Evolutionary conservation across 2,797 vertebrate genomes (phyloP), one percentile per base, ranked within the genome.

Genomic region (Danio tinwini): DNA sequence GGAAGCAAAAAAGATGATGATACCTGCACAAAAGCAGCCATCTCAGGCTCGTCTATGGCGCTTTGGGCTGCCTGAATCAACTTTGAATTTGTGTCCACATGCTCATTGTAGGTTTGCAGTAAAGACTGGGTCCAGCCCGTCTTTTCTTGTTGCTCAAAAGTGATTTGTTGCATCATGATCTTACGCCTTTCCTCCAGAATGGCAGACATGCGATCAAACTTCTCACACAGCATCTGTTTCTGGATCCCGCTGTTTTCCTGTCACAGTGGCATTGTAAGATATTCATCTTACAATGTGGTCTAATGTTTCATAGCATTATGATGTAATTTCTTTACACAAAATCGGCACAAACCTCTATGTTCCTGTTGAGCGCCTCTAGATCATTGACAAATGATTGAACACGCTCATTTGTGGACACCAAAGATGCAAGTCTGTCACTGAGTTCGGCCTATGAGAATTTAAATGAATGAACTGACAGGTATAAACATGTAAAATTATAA

Each of bases 11-110:
- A 52, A 49, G n/a, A 16, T 45, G 50, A 44, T 17, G 13, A 16
- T 82, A 94, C 95, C 93, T 95, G 90, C 63, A 95, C 85, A 47
- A 96, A 95, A 2, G 80, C 87, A 0, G 90, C 90, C 90, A 91
- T 90, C 84, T 95, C 91, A 0, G 86, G 80, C 64, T 94, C 93
- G 19, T 94, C 92, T 87, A 93, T 89, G 84, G 90, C 90, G 71
- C 82, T 88, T 52, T 42, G 16, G 0, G 88, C 91, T 0, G 73
- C 85, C 87, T 92, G 88, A 64, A 92, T 17, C 76, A 93, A 85
- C 69, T 90, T 90, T 70, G 77, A 85, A 79, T 92, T 91, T 65
- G 85, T 84, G 2, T 89, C 90, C 5, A 93, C 65, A 2, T 86
- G 91, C 53, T 93, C 90, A 0, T 89, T 84, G 56, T 92, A 93